Evolutionary conservation across 2,113 vertebrate genomes (phyloP), one percentile per base, ranked within the genome.

Genomic region (Trinectes maculatus): DNA sequence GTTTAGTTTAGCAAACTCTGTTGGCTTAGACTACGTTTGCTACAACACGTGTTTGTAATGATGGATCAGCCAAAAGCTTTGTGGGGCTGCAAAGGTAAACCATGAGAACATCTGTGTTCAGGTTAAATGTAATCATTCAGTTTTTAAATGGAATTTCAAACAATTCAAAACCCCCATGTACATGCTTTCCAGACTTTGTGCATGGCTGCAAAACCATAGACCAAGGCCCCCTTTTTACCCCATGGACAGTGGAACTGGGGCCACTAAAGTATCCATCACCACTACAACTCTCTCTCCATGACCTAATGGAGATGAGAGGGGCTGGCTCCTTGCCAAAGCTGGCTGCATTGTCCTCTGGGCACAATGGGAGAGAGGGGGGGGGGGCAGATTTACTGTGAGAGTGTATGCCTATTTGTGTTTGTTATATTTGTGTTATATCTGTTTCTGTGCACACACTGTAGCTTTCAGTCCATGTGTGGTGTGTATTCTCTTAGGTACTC

Each of bases 181-280:
- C 29, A 48, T 5, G 4, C 19, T n/a, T 52, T 51, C 19, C 24
- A 12, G 16, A 15, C 29, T 61, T 46, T 16, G 53, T 9, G 52
- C 1, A 26, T 26, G 51, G 42, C 63, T 65, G 51, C 49, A 46
- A 0, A 8, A 15, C 36, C 52, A 55, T 42, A 48, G 65, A 58
- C 61, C 46, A 15, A 56, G 54, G 28, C 56, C 12, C 12, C 34
- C 58, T 76, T 15, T 43, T 28, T 49, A 81, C 77, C 66, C 77
- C 13, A 10, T 49, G 75, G 84, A 85, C 51, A 83, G 54, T 46
- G 21, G 58, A 83, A 69, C 43, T 0, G 39, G 53, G 69, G 46
- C 60, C 69, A 70, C 69, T 68, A 57, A 80, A 64, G 75, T 77
- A 85, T 90, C 87, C 81, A 68, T 89, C 85, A 84, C 65, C 71